Base-by-base conservation (phyloP, 2,113 vertebrate species). In the Pantherophis guttatus region DNA sequence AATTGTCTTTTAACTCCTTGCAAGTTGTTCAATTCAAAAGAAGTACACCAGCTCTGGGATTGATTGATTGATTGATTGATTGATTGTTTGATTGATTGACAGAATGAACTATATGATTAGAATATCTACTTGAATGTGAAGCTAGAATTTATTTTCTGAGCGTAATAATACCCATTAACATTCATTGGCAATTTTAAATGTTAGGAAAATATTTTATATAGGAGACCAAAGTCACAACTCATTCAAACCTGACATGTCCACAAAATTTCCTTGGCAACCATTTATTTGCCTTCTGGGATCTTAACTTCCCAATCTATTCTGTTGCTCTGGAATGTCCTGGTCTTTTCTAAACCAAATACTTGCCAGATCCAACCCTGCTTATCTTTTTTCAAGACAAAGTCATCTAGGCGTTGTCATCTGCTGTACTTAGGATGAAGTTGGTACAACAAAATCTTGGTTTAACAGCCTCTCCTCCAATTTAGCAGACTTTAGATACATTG, bases 1-100 rank as follows among this genome's bases (percentile, higher is more conserved):
- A 92, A 91, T 93, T 94, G 55, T 54, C 81, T n/a, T 94, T 87
- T 85, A 93, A 90, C 55, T 93, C 52, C 29, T 95, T 95, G 91
- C 92, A 53, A 95, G 87, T 26, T 10, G 15, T 29, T 90, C 91
- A 29, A 81, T 24, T 81, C 26, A 62, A 92, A 23, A 26, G 9
- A 92, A 39, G 33, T 54, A 55, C 15, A 29, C 24, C 62, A 33
- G 62, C 8, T 39, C 1, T 50, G 0, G 87, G 0, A 81, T 89
- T 48, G 44, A 48, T 48, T 48, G 44, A 48, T 48, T 48, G 44
- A 5, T 48, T 48, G 44, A 48, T 48, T 48, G 44, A 48, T 48
- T 48, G 44, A 48, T 48, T 48, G 44, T 4, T 48, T 48, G 44
- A 48, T 48, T 48, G 44, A 48, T 48, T 48, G 44, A 48, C 29